Evolutionary conservation across 2,113 vertebrate species (phyloP).

Genomic region (Tapirus terrestris): DNA sequence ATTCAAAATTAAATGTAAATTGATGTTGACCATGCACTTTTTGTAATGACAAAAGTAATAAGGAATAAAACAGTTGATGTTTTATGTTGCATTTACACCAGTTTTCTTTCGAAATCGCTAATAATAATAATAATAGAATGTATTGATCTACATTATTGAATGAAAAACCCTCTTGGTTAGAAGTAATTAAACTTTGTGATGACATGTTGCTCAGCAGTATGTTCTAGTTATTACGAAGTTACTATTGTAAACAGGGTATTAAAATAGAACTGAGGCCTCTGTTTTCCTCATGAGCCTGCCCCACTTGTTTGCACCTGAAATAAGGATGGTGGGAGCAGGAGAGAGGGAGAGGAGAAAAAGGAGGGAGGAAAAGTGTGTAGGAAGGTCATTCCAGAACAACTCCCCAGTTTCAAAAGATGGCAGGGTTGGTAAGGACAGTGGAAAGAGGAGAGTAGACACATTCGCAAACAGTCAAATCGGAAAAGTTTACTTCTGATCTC

Average conservation of each 20-base stretch:
- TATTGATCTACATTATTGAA: not conserved
- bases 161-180: not conserved
- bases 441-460: not conserved
- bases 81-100: not conserved
- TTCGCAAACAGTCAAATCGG: not conserved
- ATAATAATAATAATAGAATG: not conserved
- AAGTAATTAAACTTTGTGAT: not conserved
- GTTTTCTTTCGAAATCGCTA: slow-evolving; percentile 22
- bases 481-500: not conserved
- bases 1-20: slow-evolving; percentile 32
- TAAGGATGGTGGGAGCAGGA: not conserved
- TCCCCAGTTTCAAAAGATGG: not conserved
- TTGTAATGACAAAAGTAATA: not conserved
- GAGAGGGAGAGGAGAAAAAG: not conserved
- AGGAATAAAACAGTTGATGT: not conserved
- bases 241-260: not conserved
- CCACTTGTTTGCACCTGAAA: not conserved
- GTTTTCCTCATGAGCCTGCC: not conserved
- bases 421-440: not conserved
- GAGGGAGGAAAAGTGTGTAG: fast-evolving
- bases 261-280: not conserved
- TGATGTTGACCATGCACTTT: not conserved
- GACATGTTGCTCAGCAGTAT: not conserved
- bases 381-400: not conserved
- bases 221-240: not conserved